Evolutionary conservation across 2,113 vertebrate genomes (phyloP), one percentile per base, ranked within the genome.

Genomic region (Empidonax traillii): DNA sequence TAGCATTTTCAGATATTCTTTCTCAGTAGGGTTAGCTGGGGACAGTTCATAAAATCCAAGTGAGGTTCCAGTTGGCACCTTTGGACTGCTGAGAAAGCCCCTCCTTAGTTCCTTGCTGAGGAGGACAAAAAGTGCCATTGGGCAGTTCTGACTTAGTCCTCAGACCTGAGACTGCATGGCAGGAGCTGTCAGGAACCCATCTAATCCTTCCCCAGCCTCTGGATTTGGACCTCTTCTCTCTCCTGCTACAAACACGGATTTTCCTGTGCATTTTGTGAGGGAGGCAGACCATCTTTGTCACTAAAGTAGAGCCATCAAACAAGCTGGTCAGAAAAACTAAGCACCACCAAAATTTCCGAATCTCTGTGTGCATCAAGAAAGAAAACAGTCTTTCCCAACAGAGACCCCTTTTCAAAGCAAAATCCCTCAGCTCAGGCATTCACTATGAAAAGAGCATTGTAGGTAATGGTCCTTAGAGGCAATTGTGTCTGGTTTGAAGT

Each of bases 201-300:
- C 12, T 83, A 51, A 51, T 35, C 25, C 27, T 52, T 77, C 12
- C n/a, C 6, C 31, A 53, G 19, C 17, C 25, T 79, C 0, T 0
- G 25, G 25, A 65, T 27, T 53, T 30, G 33, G 30, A 59, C 1
- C 11, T 78, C 35, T 68, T 84, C 21, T 74, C 12, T 18, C 30
- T 83, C 35, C 43, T 62, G 10, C 49, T 89, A 25, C 37, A 77
- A 12, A 17, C n/a, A 10, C 28, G 33, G 31, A 58, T n/a, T 39
- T 10, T 92, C 7, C 27, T 37, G 6, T 56, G 20, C 44, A 3
- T 87, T 94, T 33, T 30, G 5, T 77, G 51, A 66, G 61, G 44
- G 28, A 77, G 6, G 21, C 22, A 85, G 46, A 52, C 17, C 8
- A 17, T 66, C 22, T 44, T 44, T 61, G 21, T 52, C 39, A 21